These are phyloP conservation scores for Chaetops frenatus DNA, from an alignment of 2,113 vertebrate genomes.

Conservation along the genomic window DNA sequence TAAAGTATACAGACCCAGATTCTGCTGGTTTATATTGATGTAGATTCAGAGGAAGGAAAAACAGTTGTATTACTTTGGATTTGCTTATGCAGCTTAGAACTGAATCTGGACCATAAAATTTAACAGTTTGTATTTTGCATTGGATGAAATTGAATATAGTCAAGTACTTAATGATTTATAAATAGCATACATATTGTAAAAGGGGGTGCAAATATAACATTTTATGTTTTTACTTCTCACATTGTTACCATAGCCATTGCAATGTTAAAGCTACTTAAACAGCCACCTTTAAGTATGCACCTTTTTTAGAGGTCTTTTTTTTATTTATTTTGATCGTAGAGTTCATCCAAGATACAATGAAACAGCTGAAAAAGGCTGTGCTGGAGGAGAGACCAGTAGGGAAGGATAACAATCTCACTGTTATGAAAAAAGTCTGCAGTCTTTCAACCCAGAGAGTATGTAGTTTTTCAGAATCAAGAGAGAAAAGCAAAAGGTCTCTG, in stretches of 20 bases:
- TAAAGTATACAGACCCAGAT: not conserved
- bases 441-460: not conserved
- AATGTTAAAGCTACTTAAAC: constrained; percentile 15
- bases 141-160: not conserved
- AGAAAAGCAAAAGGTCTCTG: not conserved
- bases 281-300: not conserved
- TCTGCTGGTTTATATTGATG: not conserved
- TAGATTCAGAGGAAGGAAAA: not conserved
- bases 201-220: not conserved
- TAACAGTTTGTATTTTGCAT: constrained; percentile 1
- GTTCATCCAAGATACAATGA: constrained; percentile 1
- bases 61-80: not conserved
- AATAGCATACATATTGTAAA: not conserved
- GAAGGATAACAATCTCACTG: not conserved
- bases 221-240: not conserved
- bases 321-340: not conserved
- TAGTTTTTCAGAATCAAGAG: not conserved
- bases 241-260: not conserved
- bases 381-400: constrained; percentile 11
- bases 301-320: constrained; percentile 22
- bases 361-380: constrained; percentile 18
- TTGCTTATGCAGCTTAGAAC: not conserved
- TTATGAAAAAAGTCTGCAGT: constrained; percentile 36
- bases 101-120: not conserved
- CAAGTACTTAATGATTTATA: not conserved